Base-by-base conservation (phyloP, 2,797 vertebrate species). In the Sebastes nivosus region DNA sequence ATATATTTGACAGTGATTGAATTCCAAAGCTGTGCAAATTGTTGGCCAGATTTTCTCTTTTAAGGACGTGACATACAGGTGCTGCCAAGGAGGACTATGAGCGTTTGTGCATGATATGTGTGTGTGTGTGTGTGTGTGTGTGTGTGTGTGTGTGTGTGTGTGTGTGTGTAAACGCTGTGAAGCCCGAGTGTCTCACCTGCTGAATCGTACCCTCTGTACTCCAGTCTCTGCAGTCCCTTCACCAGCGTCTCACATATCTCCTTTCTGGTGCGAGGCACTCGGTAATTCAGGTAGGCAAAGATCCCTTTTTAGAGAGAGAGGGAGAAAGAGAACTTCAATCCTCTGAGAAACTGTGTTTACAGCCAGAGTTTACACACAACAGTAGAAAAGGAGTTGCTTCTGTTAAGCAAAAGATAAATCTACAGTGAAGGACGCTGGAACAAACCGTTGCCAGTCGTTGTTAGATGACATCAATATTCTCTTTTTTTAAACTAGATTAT, bases 151-250 rank as follows among this genome's bases (percentile, higher is more conserved):
- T n/a, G 64, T 67, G 6, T 65, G 70, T 59, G 57, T 38, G 63
- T 64, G 27, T 42, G 68, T 75, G 52, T 59, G 81, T 65, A 32
- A 76, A 12, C 5, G 57, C 73, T 81, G 86, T 78, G 85, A 78
- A 71, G 83, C 75, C 75, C 22, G 36, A 80, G 71, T 20, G 79
- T 79, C 91, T 93, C 92, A 99, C 98, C 98, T 96, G 98, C 98
- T 60, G 98, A 99, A 95, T 99, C 98, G 67, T 99, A 99, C 25
- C 98, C 98, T 95, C 98, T 97, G 95, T 99, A 99, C 93, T 99
- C 98, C 82, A 99, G 95, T 46, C 98, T 97, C 95, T 97, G 97
- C 80, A 99, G 94, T 72, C 98, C 98, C 90, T 96, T 99, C 90
- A 99, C 96, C 70, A 99, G 93, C 12, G 96, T 99, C 88, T 97